Evolutionary conservation across 1,140 invertebrate species (phyloP).

Genomic region (Drosophila dunni): DNA sequence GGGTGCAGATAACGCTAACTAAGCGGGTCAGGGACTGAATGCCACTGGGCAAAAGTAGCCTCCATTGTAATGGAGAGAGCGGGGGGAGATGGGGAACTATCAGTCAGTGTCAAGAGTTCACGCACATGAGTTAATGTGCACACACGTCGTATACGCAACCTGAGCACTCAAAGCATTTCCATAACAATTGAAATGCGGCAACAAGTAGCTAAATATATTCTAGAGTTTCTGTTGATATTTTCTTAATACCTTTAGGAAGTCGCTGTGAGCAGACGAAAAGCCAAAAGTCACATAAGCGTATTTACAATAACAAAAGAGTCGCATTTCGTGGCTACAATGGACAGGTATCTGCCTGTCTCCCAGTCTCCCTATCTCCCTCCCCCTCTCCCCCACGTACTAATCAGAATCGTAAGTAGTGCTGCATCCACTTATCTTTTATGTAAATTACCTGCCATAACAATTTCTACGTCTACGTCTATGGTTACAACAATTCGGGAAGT

Average conservation of each 20-base stretch:
- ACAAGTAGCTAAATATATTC: conserved; percentile 62
- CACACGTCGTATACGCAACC: conserved; percentile 79
- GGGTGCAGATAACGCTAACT: conserved; percentile 73
- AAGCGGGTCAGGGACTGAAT: conserved; percentile 69
- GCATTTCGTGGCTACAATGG: conserved; percentile 70
- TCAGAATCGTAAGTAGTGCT: conserved; percentile 71
- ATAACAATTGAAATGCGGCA: conserved; percentile 63
- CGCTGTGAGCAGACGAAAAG: conserved; percentile 39
- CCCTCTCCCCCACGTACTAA: conserved; percentile 33
- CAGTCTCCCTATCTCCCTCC: neutral
- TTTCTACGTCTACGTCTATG: conserved; percentile 54
- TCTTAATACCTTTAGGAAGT: conserved; percentile 82
- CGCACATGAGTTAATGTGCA: conserved; percentile 50
- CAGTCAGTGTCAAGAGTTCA: conserved; percentile 40
- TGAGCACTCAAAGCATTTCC: conserved; percentile 61
- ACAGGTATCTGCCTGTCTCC: conserved; percentile 53
- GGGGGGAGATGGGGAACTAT: neutral
- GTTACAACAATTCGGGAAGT: conserved; percentile 75
- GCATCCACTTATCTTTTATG: conserved; percentile 75
- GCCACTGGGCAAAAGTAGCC: conserved; percentile 29
- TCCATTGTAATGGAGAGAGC: conserved; percentile 35
- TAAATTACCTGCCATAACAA: conserved; percentile 82
- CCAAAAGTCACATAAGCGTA: conserved; percentile 52
- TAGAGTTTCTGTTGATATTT: conserved; percentile 26
- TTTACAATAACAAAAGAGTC: conserved; percentile 70